A percentile compares a stretch with the other conserved stretches of the same genome.
phyloP scores from a whole-genome alignment of 2,113 vertebrate genomes.

The Columbina picui region DNA sequence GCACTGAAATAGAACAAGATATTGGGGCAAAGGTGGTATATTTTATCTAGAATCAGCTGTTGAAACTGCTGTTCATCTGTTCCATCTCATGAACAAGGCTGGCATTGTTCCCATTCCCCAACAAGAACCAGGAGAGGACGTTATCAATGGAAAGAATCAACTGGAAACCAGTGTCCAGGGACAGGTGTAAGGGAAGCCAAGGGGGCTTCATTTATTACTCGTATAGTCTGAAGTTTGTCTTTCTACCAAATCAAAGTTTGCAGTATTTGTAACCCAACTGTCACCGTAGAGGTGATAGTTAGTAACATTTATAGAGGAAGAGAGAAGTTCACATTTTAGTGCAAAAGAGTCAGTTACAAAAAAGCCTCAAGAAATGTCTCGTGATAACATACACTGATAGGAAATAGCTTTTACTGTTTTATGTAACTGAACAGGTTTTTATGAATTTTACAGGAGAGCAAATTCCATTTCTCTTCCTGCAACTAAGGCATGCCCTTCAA shows the following conservation, averaged over 20 bases:
- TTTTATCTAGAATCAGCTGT: not conserved
- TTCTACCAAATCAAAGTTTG: not conserved
- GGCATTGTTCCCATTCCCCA: not conserved
- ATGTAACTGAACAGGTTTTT: not conserved
- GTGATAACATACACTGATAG: not conserved
- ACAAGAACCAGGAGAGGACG: not conserved
- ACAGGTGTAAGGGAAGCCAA: not conserved
- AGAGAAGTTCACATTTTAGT: not conserved
- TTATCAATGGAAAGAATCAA: not conserved
- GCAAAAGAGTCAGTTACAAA: not conserved
- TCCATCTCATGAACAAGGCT: not conserved
- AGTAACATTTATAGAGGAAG: not conserved
- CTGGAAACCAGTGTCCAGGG: not conserved
- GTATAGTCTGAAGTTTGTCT: not conserved
- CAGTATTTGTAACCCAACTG: not conserved
- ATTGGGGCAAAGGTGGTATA: not conserved
- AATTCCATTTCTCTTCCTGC: slow-evolving; percentile 11
- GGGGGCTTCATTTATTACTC: not conserved
- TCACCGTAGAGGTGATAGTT: not conserved
- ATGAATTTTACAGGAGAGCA: slow-evolving; percentile 32
- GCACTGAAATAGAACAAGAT: slow-evolving; percentile 78
- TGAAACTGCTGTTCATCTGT: not conserved
- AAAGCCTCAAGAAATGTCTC: not conserved
- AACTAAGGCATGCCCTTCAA: slow-evolving; percentile 3
- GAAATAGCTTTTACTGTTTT: slow-evolving; percentile 1